phyloP scores from a whole-genome alignment of 2,113 vertebrate species.

The Lophotis ruficrista region DNA sequence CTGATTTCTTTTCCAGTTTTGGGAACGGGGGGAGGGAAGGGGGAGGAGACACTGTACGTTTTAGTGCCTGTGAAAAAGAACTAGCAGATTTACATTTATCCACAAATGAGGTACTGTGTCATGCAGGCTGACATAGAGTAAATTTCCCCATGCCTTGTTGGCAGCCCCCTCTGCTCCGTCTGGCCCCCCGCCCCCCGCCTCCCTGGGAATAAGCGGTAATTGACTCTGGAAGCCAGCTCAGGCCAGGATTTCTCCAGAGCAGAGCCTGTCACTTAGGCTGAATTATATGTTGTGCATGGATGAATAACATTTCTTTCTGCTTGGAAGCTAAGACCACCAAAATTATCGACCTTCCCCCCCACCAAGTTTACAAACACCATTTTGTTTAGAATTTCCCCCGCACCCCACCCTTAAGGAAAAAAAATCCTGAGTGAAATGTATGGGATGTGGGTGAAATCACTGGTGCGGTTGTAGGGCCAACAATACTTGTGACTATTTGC shows the following conservation, averaged over 20 bases:
- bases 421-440: background rate
- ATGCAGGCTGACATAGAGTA: constrained; percentile 54
- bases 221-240: constrained; percentile 65
- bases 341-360: constrained; percentile 26
- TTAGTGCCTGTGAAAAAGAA: constrained; percentile 68
- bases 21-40: background rate
- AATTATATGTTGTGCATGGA: constrained; percentile 64
- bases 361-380: constrained; percentile 32
- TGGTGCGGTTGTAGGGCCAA: background rate
- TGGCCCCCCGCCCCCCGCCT: constrained; percentile 40
- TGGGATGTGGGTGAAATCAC: background rate
- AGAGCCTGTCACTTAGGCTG: constrained; percentile 68
- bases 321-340: constrained; percentile 45
- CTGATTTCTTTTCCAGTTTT: constrained; percentile 59
- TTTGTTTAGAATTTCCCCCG: constrained; percentile 23
- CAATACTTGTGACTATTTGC: background rate
- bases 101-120: constrained; percentile 68
- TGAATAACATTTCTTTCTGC: constrained; percentile 66
- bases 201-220: constrained; percentile 62
- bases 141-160: constrained; percentile 42
- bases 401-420: background rate
- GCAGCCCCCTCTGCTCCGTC: constrained; percentile 29
- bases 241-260: constrained; percentile 68
- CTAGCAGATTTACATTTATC: constrained; percentile 70
- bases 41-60: constrained; percentile 46